These are phyloP conservation scores for Excalfactoria chinensis DNA, from an alignment of 2,113 vertebrate species.

Conservation along the genomic window DNA sequence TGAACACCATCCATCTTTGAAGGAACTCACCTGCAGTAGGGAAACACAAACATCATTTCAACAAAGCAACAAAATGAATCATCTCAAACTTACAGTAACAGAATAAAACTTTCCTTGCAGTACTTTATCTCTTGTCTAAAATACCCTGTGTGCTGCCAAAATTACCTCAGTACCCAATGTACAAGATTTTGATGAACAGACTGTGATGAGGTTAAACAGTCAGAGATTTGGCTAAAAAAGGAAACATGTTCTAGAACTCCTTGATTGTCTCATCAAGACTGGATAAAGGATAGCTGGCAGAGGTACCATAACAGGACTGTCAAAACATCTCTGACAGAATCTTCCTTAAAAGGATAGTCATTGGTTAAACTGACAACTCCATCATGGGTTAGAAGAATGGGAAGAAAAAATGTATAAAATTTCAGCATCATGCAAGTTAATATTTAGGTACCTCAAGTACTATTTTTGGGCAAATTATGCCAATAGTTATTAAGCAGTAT, in stretches of 20 bases:
- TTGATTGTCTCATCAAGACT: not conserved
- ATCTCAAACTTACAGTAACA: not conserved
- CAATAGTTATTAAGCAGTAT: not conserved
- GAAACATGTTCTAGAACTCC: slow-evolving; percentile 26
- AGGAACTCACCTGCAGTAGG: not conserved
- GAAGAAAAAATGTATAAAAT: not conserved
- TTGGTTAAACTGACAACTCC: not conserved
- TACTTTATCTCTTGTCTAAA: not conserved
- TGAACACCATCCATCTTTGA: not conserved
- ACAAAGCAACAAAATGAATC: not conserved
- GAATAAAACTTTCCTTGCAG: slow-evolving; percentile 12
- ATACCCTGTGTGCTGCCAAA: not conserved
- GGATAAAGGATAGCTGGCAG: not conserved
- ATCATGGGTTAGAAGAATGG: not conserved
- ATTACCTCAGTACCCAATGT: not conserved
- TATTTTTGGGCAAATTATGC: not conserved
- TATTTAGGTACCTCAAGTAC: not conserved
- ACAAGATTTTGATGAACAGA: not conserved
- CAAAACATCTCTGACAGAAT: slow-evolving; percentile 10
- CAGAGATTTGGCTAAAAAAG: slow-evolving; percentile 44
- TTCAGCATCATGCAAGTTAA: not conserved
- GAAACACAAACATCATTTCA: not conserved
- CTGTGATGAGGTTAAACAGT: slow-evolving; percentile 3
- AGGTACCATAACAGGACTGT: not conserved
- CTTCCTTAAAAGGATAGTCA: not conserved